phyloP scores from a whole-genome alignment of 1,140 invertebrate species.

The Schlechtendalia chinensis region DNA sequence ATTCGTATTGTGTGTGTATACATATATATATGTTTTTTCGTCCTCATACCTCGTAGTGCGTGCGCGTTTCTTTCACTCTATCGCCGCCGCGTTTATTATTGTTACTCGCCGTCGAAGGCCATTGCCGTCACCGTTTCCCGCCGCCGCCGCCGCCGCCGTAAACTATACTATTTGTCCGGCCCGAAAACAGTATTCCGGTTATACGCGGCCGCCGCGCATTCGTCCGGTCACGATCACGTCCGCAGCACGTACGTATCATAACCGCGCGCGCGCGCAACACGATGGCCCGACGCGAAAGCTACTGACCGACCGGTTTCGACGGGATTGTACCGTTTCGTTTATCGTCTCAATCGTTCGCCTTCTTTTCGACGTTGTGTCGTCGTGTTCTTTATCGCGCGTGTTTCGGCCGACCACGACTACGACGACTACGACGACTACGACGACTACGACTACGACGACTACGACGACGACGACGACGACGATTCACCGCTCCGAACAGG shows the following conservation, averaged over 20 bases:
- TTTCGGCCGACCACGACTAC: too few relatives aligned
- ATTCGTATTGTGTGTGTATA: background rate
- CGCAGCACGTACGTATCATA: conserved; percentile 5
- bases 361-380: too few relatives aligned
- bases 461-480: too few relatives aligned
- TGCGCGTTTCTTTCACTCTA: conserved; percentile 9
- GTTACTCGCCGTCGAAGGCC: conserved; percentile 30
- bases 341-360: too few relatives aligned
- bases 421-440: too few relatives aligned
- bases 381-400: too few relatives aligned
- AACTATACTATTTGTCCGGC: conserved; percentile 24
- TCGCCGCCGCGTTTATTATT: background rate
- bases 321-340: too few relatives aligned
- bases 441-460: too few relatives aligned
- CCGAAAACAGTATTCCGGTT: background rate
- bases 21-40: too few relatives aligned
- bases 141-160: background rate
- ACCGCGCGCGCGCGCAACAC: background rate
- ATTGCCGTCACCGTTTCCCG: background rate
- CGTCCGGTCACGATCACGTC: conserved; percentile 21
- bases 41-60: background rate
- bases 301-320: background rate
- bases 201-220: background rate
- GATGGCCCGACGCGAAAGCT: conserved; percentile 35
- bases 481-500: background rate